A percentile compares a stretch with the other conserved stretches of the same genome.
These are phyloP conservation scores for Halcyon leucocephala DNA, from an alignment of 2,797 vertebrate genomes.

Conservation along the genomic window DNA sequence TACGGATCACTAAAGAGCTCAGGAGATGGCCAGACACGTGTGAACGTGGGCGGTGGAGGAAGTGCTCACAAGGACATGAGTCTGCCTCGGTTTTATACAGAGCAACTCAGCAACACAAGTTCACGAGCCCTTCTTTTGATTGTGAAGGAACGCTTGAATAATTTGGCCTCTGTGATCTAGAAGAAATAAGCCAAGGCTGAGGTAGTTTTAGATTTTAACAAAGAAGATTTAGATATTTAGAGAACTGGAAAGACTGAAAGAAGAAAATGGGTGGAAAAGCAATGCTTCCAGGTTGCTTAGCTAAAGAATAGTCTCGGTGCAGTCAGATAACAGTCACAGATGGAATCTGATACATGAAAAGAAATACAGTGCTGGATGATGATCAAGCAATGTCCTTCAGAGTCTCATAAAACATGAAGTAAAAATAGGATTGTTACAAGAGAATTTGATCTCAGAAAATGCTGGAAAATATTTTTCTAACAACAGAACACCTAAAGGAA, in stretches of 20 bases:
- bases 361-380: background rate
- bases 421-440: slow-evolving; percentile 1
- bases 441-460: slow-evolving; percentile 7
- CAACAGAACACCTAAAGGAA: background rate
- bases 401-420: background rate
- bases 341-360: slow-evolving; percentile 1
- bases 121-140: background rate
- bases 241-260: background rate
- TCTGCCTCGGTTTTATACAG: background rate
- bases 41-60: background rate
- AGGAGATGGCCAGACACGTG: accelerated
- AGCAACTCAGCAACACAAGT: background rate
- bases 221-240: background rate
- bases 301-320: background rate
- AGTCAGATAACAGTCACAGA: background rate
- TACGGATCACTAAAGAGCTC: accelerated
- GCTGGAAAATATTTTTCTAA: background rate
- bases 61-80: background rate
- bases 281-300: background rate
- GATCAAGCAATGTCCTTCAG: background rate
- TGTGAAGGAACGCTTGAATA: background rate
- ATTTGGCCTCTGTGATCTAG: background rate
- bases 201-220: background rate
- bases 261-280: background rate
- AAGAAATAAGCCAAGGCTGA: background rate